These are phyloP conservation scores for Leptarthrus brevirostris DNA, from an alignment of 2,888 invertebrate species.

Conservation along the genomic window DNA sequence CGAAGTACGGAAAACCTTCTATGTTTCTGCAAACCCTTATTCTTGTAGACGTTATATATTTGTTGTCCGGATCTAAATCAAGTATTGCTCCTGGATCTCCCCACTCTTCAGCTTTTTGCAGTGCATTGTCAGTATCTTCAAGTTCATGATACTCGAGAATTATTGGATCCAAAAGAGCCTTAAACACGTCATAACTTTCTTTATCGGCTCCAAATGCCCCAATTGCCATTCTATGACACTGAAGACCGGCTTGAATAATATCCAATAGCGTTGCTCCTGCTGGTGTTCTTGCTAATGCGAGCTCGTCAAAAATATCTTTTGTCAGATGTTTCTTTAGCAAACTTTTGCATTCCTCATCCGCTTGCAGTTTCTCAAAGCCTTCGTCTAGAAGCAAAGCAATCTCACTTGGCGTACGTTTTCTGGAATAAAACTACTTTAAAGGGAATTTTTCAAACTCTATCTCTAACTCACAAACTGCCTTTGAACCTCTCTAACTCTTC, in stretches of 20 bases:
- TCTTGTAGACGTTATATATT: constrained; percentile 74
- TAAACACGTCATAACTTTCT: constrained; percentile 73
- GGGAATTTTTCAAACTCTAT: no score
- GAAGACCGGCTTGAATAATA: constrained; percentile 74
- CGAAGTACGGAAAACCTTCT: constrained; percentile 74
- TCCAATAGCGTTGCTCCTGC: constrained; percentile 72
- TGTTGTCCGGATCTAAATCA: constrained; percentile 73
- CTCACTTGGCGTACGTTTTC: constrained; percentile 64
- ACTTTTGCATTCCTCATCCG: constrained; percentile 69
- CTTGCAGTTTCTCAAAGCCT: constrained; percentile 69
- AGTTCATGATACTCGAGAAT: constrained; percentile 74
- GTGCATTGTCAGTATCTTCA: constrained; percentile 59
- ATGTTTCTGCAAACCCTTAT: constrained; percentile 74
- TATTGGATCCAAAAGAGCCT: constrained; percentile 74
- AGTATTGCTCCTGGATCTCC: constrained; percentile 72
- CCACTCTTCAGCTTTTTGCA: constrained; percentile 72
- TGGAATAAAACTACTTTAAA: constrained; percentile 51
- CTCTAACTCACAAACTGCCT: constrained; percentile 59
- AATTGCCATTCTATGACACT: constrained; percentile 73
- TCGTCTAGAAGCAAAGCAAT: constrained; percentile 68
- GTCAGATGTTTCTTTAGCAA: constrained; percentile 74
- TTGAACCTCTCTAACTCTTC: constrained; percentile 62
- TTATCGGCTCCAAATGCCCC: constrained; percentile 77
- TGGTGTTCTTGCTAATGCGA: constrained; percentile 70
- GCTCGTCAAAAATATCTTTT: constrained; percentile 69